Evolutionary conservation across 2,888 invertebrate genomes (phyloP).

Genomic region (Synergus laeviventris): DNA sequence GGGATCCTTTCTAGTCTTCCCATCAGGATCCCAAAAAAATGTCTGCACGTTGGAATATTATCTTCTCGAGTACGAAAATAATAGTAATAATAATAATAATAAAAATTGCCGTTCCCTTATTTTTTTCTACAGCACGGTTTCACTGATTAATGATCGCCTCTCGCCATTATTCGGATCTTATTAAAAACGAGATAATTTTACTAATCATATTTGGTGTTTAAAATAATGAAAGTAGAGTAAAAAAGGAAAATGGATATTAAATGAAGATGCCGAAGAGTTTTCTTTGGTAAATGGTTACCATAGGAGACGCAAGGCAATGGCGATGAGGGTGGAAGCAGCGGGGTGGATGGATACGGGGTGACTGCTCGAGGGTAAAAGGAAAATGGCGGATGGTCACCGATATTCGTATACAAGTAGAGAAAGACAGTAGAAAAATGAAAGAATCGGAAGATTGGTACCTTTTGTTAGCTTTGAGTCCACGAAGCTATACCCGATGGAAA

Average conservation of each 20-base stretch:
- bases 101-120: too few relatives aligned
- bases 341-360: slow-evolving; percentile 46
- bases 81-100: too few relatives aligned
- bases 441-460: slow-evolving; percentile 54
- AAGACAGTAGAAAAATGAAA: slow-evolving; percentile 57
- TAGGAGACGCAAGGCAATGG: slow-evolving; percentile 61
- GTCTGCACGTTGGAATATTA: too few relatives aligned
- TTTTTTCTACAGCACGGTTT: too few relatives aligned
- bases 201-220: not conserved
- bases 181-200: not conserved
- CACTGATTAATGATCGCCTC: too few relatives aligned
- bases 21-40: too few relatives aligned
- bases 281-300: slow-evolving; percentile 62
- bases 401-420: slow-evolving; percentile 49
- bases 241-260: slow-evolving; percentile 45
- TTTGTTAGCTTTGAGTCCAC: slow-evolving; percentile 43
- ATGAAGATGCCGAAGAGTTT: slow-evolving; percentile 60
- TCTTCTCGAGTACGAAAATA: too few relatives aligned
- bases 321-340: slow-evolving; percentile 53
- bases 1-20: too few relatives aligned
- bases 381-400: slow-evolving; percentile 65
- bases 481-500: slow-evolving; percentile 14
- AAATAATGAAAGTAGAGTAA: not conserved
- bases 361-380: slow-evolving; percentile 59
- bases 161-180: not conserved